Percentiles rank a stretch among this genome's conserved stretches.
phyloP scores from a whole-genome alignment of 2,888 invertebrate species.

The Liodrosophila aerea region DNA sequence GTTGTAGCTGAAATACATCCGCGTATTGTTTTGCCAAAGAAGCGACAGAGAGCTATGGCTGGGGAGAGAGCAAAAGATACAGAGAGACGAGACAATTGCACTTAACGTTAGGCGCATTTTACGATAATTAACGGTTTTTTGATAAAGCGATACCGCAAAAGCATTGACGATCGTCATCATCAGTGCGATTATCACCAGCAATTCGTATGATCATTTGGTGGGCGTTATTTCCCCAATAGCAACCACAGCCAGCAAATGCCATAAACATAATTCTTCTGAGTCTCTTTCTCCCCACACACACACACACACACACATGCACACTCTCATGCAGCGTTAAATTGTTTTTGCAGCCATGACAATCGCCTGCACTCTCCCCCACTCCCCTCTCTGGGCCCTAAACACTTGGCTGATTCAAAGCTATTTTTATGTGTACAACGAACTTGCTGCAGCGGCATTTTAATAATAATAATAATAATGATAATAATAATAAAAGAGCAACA shows the following conservation, averaged over 20 bases:
- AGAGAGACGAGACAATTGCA: slow-evolving; percentile 10
- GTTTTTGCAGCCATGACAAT: slow-evolving; percentile 59
- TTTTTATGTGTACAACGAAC: slow-evolving; percentile 71
- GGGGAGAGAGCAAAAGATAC: too few species aligned
- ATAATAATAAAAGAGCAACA: slow-evolving; percentile 40
- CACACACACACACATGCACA: slow-evolving; percentile 49
- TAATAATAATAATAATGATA: slow-evolving; percentile 57
- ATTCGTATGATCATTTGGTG: too few species aligned
- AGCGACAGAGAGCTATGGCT: slow-evolving; percentile 12
- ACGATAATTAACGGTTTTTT: slow-evolving; percentile 73
- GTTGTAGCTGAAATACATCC: slow-evolving; percentile 55
- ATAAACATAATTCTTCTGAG: slow-evolving; percentile 65
- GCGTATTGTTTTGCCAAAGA: slow-evolving; percentile 77
- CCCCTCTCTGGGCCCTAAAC: slow-evolving; percentile 39
- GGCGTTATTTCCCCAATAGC: background rate
- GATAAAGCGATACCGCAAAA: slow-evolving; percentile 58
- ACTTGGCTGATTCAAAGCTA: slow-evolving; percentile 52
- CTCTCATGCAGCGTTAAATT: slow-evolving; percentile 64
- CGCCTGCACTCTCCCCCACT: slow-evolving; percentile 14
- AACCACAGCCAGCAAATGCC: slow-evolving; percentile 25
- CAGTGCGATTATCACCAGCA: slow-evolving; percentile 8
- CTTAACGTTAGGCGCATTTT: slow-evolving; percentile 46
- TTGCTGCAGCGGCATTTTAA: slow-evolving; percentile 31
- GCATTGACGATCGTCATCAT: slow-evolving; percentile 46
- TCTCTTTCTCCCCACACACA: too few species aligned